Conservation (phyloP, 2,888 invertebrate species). For the Cylloceria caligata region DNA sequence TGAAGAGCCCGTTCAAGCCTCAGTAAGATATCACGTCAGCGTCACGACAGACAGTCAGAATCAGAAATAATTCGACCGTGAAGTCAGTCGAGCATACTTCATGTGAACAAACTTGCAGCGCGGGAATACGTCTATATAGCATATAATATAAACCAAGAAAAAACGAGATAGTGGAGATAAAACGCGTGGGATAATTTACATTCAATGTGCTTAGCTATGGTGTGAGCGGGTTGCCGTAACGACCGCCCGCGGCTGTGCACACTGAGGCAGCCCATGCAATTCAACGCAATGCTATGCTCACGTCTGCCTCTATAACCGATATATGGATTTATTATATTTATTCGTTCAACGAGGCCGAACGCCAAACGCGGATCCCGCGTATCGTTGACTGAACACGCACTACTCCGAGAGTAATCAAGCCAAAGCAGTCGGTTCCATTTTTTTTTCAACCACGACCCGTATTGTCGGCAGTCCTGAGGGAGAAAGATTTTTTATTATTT, state of each 20-base stretch:
- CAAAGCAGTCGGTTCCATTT: slow-evolving; percentile 15
- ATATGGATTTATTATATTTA: slow-evolving; percentile 68
- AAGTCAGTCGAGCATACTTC: slow-evolving; percentile 51
- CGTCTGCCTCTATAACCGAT: slow-evolving; percentile 27
- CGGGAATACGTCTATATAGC: slow-evolving; percentile 17
- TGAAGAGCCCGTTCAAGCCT: no score
- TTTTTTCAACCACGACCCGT: slow-evolving; percentile 30
- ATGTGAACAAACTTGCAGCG: slow-evolving; percentile 45
- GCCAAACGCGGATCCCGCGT: slow-evolving; percentile 57
- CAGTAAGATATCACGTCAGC: background rate
- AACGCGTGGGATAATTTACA: slow-evolving; percentile 74
- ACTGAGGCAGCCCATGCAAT: slow-evolving; percentile 42
- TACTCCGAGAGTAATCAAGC: slow-evolving; percentile 36
- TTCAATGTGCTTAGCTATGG: slow-evolving; percentile 72
- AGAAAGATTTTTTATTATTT: background rate
- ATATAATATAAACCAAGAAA: slow-evolving; percentile 19
- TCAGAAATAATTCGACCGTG: slow-evolving; percentile 32
- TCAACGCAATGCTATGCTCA: slow-evolving; percentile 40
- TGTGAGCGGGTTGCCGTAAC: slow-evolving; percentile 59
- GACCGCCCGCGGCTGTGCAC: slow-evolving; percentile 57
- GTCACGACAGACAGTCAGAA: slow-evolving; percentile 5
- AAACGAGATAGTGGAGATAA: slow-evolving; percentile 58
- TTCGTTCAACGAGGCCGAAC: slow-evolving; percentile 60
- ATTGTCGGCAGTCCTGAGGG: background rate
- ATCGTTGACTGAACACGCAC: slow-evolving; percentile 50